Conservation (phyloP, 2,113 vertebrate genomes). For the Coptodon bakossiorum region DNA sequence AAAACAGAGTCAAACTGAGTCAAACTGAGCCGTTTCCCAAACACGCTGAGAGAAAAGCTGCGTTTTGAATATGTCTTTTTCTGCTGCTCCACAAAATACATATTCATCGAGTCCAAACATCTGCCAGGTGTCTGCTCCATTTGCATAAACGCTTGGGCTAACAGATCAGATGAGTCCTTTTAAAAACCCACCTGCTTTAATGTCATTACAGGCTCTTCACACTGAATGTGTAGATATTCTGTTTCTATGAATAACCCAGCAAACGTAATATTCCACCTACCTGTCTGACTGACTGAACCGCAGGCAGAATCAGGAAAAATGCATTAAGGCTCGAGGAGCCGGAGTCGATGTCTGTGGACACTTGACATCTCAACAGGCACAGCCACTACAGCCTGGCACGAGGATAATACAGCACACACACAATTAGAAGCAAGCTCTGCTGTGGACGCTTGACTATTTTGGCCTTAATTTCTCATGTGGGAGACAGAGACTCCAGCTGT, state of each 20-base stretch:
- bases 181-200: neutral
- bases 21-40: neutral
- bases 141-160: neutral
- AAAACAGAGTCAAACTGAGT: neutral
- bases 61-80: neutral
- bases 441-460: neutral
- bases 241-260: neutral
- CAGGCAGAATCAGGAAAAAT: neutral
- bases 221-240: neutral
- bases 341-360: neutral
- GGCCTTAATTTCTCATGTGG: neutral
- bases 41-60: neutral
- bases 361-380: neutral
- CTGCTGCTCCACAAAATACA: neutral
- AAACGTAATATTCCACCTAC: neutral
- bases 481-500: neutral
- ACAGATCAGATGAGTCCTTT: neutral
- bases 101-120: neutral
- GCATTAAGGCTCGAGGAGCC: neutral
- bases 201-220: neutral
- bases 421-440: neutral
- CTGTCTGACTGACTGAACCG: neutral
- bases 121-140: neutral
- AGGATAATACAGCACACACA: neutral
- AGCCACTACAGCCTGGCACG: neutral